phyloP scores from a whole-genome alignment of 2,888 invertebrate species.

The Apoda limacodes region DNA sequence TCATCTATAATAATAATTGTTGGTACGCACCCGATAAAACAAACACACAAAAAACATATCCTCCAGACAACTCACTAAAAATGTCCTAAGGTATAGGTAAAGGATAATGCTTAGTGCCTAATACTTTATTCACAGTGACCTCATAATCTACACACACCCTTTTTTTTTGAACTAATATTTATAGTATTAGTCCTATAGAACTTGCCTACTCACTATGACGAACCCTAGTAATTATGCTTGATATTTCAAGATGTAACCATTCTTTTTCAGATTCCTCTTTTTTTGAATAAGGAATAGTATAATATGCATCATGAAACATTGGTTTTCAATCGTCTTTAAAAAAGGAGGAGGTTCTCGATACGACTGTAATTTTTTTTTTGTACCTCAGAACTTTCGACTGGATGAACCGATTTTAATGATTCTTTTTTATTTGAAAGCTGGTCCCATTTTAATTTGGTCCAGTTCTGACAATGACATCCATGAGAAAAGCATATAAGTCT shows the following conservation, averaged over 20 bases:
- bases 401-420: no score
- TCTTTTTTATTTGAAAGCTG: no score
- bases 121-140: conserved; percentile 10
- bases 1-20: conserved; percentile 10
- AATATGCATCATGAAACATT: conserved; percentile 12
- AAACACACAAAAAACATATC: conserved; percentile 5
- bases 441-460: no score
- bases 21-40: conserved; percentile 7
- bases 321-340: conserved; percentile 8
- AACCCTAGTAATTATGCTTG: neutral
- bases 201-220: conserved; percentile 11
- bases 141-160: conserved; percentile 13
- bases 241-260: conserved; percentile 3
- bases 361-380: no score
- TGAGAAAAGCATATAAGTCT: no score
- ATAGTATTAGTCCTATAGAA: conserved; percentile 5
- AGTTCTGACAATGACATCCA: no score
- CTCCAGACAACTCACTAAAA: conserved; percentile 6
- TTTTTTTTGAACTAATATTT: conserved; percentile 2
- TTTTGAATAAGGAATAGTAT: conserved; percentile 12
- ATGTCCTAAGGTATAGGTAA: conserved; percentile 9
- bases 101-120: conserved; percentile 12
- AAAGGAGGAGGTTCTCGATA: no score
- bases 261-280: conserved; percentile 9
- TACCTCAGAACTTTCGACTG: no score